Evolutionary conservation across 92 coral and sea anemone genomes (phyloP).

Genomic region (Actinostola sp.): DNA sequence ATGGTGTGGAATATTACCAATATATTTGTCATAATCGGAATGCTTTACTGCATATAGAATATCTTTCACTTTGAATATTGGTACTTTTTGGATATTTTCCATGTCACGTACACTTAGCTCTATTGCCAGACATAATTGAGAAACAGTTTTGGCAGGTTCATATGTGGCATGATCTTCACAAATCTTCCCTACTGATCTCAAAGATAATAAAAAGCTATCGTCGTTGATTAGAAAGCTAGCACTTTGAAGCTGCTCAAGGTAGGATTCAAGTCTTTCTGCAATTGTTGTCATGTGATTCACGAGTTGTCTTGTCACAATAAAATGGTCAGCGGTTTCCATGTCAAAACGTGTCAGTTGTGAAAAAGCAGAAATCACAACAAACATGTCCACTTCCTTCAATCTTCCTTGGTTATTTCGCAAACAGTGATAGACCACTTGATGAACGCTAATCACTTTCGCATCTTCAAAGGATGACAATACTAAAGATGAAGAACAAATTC

Average conservation of each 20-base stretch:
- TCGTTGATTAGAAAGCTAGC: too few relatives aligned
- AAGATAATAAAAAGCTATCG: background rate
- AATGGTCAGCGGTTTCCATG: background rate
- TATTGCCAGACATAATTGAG: background rate
- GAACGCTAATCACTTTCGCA: background rate
- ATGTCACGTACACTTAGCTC: background rate
- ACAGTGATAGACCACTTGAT: slow-evolving; percentile 7
- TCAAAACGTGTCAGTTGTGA: background rate
- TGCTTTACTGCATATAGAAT: too few relatives aligned
- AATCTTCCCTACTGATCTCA: background rate
- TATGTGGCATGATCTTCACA: background rate
- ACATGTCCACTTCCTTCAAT: background rate
- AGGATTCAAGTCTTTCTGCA: background rate
- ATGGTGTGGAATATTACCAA: too few relatives aligned
- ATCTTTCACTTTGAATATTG: too few relatives aligned
- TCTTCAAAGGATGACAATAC: background rate
- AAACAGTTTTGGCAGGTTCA: background rate
- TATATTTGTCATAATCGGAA: too few relatives aligned
- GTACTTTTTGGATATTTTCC: background rate
- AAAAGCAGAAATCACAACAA: background rate
- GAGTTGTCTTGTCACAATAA: background rate
- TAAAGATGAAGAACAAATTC: background rate
- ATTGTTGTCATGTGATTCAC: background rate
- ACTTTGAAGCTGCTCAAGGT: too few relatives aligned
- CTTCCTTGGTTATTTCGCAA: background rate